These are phyloP conservation scores for Carduelis carduelis DNA, from an alignment of 2,797 vertebrate genomes.

Conservation along the genomic window DNA sequence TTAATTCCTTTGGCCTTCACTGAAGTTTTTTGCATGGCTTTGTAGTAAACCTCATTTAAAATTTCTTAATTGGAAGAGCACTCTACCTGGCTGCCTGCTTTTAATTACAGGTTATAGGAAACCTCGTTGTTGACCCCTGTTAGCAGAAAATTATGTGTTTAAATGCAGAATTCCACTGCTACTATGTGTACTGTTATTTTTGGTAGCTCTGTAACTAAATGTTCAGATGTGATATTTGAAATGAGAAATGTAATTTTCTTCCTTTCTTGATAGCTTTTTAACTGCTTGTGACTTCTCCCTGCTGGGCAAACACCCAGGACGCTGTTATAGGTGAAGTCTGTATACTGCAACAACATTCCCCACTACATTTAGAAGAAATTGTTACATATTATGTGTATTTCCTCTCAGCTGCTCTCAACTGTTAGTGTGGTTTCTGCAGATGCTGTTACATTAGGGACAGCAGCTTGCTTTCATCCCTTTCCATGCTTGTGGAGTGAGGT, in stretches of 20 bases:
- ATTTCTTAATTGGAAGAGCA: neutral
- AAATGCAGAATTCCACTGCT: neutral
- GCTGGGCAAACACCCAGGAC: neutral
- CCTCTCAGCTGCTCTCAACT: neutral
- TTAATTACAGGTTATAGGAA: neutral
- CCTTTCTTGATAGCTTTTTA: neutral
- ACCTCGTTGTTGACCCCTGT: neutral
- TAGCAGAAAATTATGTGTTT: neutral
- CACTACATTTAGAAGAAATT: neutral
- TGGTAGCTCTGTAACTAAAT: neutral
- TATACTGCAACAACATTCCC: neutral
- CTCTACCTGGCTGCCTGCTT: neutral
- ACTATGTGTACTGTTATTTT: neutral
- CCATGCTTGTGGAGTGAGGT: neutral
- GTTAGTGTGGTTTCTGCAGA: neutral
- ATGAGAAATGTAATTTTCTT: neutral
- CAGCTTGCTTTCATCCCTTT: neutral
- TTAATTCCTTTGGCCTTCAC: neutral
- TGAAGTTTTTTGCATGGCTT: neutral
- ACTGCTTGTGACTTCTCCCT: neutral
- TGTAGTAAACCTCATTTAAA: neutral
- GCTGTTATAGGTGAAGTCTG: neutral
- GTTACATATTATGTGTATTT: neutral
- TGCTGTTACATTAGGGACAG: neutral
- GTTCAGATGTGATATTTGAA: neutral